Base-by-base conservation (phyloP, 2,888 invertebrate genomes). In the Teinopalpus imperialis region DNA sequence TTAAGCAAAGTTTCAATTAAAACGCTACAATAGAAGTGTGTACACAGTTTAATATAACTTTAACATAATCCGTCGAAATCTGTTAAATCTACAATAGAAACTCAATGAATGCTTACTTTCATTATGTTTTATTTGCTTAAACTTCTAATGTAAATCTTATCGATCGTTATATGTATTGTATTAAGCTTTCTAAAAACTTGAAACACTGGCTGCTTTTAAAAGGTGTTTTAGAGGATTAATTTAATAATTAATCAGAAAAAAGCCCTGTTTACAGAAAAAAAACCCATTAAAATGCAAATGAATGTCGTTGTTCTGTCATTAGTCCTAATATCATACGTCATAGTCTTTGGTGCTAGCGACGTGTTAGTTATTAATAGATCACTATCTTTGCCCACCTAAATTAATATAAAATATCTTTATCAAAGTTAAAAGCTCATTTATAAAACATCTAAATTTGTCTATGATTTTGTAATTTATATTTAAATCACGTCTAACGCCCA, bases 1-100 rank as follows among this genome's bases (percentile, higher is more conserved):
- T 35, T 41, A 14, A 18, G 34, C 29, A 12, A 40, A 41, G 24
- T 46, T 46, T 46, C 46, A 41, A 46, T 46, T 46, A 46, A 46
- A 40, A 8, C 29, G 34, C 23, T 29, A 46, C 45, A 46, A 46
- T 41, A 23, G 46, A 8, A 35, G 18, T 41, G 34, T 46, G 45
- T 32, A 27, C 34, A 42, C 26, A 27, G 18, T 46, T 40, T 41
- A 26, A 35, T 46, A 35, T 35, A 40, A 46, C 27, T 46, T 46
- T 10, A 41, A 24, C 13, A 34, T 35, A 41, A 30, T 46, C 46
- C 41, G n/a, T 23, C 35, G 40, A 40, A 46, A 46, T 41, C 46
- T 41, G 46, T 41, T 46, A 29, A 41, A 41, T 30, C 29, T 13
- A 41, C 46, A 44, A 37, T 31, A 16, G 32, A 27, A 40, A 40